Conservation (phyloP, 2,888 invertebrate genomes). For the Aquatica leii region DNA sequence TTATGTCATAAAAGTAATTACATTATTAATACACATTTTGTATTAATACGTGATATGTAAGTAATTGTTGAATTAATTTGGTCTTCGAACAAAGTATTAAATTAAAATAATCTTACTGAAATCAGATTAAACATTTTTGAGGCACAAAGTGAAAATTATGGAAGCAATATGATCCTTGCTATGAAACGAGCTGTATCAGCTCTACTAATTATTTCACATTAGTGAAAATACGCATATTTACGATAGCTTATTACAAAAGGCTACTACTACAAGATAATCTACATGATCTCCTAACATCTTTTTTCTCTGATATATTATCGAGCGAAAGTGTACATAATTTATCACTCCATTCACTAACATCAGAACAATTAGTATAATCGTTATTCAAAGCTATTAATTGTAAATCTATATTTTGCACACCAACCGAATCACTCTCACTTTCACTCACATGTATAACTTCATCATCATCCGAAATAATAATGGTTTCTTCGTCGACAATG, state of each 20-base stretch:
- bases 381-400: neutral
- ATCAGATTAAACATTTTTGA: constrained; percentile 1
- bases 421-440: constrained; percentile 2
- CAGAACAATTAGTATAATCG: neutral
- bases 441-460: neutral
- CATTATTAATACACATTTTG: neutral
- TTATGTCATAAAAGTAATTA: constrained; percentile 1
- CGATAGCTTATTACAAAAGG: neutral
- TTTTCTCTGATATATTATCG: neutral
- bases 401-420: neutral
- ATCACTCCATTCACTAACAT: constrained; percentile 1
- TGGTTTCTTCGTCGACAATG: neutral
- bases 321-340: neutral
- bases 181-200: constrained; percentile 12
- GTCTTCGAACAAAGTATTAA: neutral
- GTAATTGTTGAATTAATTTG: constrained; percentile 3
- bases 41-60: constrained; percentile 8
- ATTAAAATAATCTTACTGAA: neutral
- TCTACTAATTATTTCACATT: constrained; percentile 18
- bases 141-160: constrained; percentile 23
- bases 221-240: constrained; percentile 5
- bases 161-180: constrained; percentile 21
- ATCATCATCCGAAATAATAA: neutral
- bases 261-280: constrained; percentile 9
- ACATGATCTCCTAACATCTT: constrained; percentile 6